Conservation (phyloP, 2,888 invertebrate species). For the Tetragnatha montana region DNA sequence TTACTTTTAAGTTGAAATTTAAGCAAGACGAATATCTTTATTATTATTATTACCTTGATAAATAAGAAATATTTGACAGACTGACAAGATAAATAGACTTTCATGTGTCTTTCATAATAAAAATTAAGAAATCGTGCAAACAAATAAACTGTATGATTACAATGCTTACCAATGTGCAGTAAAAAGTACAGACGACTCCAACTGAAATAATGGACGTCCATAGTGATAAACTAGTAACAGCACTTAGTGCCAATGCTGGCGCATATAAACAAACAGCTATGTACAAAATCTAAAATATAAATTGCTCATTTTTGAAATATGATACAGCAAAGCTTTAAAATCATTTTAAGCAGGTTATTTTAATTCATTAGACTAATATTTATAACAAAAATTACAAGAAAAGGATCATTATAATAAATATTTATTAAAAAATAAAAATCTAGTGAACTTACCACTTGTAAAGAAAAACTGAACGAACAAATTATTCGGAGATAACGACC, state of each 20-base stretch:
- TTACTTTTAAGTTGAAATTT: too few relatives aligned
- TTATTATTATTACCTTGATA: too few relatives aligned
- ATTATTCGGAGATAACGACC: conserved; percentile 84
- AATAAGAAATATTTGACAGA: too few relatives aligned
- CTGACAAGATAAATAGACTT: too few relatives aligned
- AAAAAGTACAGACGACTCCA: conserved; percentile 81
- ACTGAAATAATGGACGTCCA: conserved; percentile 85
- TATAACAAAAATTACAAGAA: not conserved
- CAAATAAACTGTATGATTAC: not conserved
- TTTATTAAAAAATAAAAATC: not conserved
- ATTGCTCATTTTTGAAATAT: not conserved
- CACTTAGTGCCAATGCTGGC: conserved; percentile 89
- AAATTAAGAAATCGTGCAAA: too few relatives aligned
- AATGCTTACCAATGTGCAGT: conserved; percentile 86
- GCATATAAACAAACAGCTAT: conserved; percentile 90
- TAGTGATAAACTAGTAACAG: conserved; percentile 88
- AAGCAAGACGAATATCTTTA: too few relatives aligned
- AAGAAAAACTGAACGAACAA: conserved; percentile 88
- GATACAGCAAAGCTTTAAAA: not conserved
- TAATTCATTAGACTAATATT: not conserved
- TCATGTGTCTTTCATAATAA: too few relatives aligned
- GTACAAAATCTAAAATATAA: conserved; percentile 70
- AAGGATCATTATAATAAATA: not conserved
- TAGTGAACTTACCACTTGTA: conserved; percentile 79
- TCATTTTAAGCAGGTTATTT: not conserved